A percentile compares a stretch with the other conserved stretches of the same genome.
These are phyloP conservation scores for Trialeurodes vaporariorum DNA, from an alignment of 1,140 invertebrate species.

Conservation along the genomic window DNA sequence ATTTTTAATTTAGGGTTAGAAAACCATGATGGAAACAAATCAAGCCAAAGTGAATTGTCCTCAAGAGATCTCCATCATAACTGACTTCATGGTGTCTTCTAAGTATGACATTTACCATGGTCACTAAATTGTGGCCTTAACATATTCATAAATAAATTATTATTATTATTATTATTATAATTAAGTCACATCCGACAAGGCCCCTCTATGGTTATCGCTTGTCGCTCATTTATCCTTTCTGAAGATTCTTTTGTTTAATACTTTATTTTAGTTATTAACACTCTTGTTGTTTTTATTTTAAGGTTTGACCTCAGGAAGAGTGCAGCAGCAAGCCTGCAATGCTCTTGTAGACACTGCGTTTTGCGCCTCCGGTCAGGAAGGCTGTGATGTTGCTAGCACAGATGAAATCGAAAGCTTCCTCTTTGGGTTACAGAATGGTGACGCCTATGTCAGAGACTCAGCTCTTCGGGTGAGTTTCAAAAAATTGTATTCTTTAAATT, in stretches of 20 bases:
- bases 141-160: too few species aligned
- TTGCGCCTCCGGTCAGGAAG: constrained; percentile 49
- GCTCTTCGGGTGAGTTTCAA: constrained; percentile 45
- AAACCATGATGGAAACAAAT: too few species aligned
- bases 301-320: constrained; percentile 48
- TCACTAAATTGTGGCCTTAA: too few species aligned
- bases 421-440: constrained; percentile 57
- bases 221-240: too few species aligned
- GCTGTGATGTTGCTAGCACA: constrained; percentile 45
- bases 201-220: too few species aligned
- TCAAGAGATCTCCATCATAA: too few species aligned
- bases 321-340: constrained; percentile 62
- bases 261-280: neutral
- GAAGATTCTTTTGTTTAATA: constrained; percentile 2
- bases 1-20: too few species aligned
- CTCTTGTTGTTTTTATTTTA: constrained; percentile 13
- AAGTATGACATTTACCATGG: too few species aligned
- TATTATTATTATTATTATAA: too few species aligned
- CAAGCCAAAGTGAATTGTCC: too few species aligned
- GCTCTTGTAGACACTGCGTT: constrained; percentile 63
- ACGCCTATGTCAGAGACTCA: constrained; percentile 62
- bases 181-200: too few species aligned
- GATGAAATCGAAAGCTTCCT: constrained; percentile 68
- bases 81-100: too few species aligned
- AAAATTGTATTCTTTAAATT: constrained; percentile 7